These are phyloP conservation scores for Pantelozetes paolii DNA, from an alignment of 2,888 invertebrate genomes.

Conservation along the genomic window DNA sequence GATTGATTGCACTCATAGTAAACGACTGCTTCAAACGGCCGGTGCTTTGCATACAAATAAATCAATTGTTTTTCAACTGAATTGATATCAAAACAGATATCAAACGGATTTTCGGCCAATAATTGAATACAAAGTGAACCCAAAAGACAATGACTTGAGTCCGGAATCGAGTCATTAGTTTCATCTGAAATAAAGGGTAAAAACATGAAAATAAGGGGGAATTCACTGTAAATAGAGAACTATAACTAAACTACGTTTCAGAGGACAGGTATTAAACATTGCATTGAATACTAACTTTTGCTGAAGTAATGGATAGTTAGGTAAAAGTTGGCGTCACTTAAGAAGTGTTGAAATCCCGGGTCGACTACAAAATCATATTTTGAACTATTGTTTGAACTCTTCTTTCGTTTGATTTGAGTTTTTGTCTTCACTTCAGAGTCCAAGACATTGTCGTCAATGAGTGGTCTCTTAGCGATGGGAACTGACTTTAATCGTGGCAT, in stretches of 20 bases:
- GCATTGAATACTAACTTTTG: not conserved
- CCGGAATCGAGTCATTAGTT: not conserved
- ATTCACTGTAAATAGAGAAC: not conserved
- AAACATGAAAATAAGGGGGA: not conserved
- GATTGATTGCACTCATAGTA: constrained; percentile 26
- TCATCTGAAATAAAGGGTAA: not conserved
- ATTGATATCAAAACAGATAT: not conserved
- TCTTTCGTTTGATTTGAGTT: not conserved
- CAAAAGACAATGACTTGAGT: constrained; percentile 16
- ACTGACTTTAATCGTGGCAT: constrained; percentile 15
- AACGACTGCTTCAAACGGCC: not conserved
- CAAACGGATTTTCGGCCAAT: not conserved
- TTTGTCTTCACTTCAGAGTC: not conserved
- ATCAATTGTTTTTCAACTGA: not conserved
- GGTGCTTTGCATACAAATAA: not conserved
- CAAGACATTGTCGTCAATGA: not conserved
- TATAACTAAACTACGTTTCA: not conserved
- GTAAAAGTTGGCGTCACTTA: constrained; percentile 27
- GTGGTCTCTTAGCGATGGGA: not conserved
- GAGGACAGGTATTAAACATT: not conserved
- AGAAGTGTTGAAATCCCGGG: not conserved
- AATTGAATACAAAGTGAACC: not conserved
- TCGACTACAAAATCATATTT: constrained; percentile 24
- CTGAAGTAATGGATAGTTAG: not conserved
- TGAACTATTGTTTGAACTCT: not conserved